Base-by-base conservation (phyloP, 2,797 vertebrate genomes). In the Microctenopoma stevenorrisi region DNA sequence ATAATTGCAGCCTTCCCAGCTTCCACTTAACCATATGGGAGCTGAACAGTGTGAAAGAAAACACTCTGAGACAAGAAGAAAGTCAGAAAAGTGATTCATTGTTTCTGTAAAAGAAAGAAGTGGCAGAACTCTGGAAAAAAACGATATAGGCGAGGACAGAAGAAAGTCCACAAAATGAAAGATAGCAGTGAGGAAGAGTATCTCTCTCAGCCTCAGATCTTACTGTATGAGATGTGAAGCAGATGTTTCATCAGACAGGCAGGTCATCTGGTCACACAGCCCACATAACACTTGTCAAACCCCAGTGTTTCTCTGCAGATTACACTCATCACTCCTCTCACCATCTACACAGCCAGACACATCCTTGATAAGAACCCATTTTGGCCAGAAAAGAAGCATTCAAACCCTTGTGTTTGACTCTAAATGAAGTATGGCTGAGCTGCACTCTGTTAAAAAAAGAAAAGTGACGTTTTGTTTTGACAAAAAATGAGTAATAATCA, bases 201-300 rank as follows among this genome's bases (percentile, higher is more conserved):
- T 78, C 68, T 69, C 52, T 66, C 65, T 72, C 22, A 0, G 33
- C 64, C 33, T 83, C 69, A 73, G 85, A 86, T 81, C 81, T 86
- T 78, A 78, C 74, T 60, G 64, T 44, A 44, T 16, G 64, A 84
- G 88, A 92, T 72, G 70, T 53, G 74, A 86, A 89, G 76, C 88
- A 93, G 90, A 93, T 89, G 88, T 87, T 83, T 70, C 48, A 3
- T 64, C 43, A 35, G 76, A 71, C 69, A 64, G 76, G 26, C 64
- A 5, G 66, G 78, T 67, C 68, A 18, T 79, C 83, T 78, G 76
- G 85, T 90, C 86, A 83, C 70, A 64, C 8, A 64, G 82, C 76
- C 78, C 70, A 13, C 74, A 40, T 62, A 87, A 79, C 88, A 81
- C 76, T 79, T 68, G 76, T 86, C 87, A 74, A 46, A 64, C 65